Base-by-base conservation (phyloP, 2,797 vertebrate species). In the Lophius americanus region DNA sequence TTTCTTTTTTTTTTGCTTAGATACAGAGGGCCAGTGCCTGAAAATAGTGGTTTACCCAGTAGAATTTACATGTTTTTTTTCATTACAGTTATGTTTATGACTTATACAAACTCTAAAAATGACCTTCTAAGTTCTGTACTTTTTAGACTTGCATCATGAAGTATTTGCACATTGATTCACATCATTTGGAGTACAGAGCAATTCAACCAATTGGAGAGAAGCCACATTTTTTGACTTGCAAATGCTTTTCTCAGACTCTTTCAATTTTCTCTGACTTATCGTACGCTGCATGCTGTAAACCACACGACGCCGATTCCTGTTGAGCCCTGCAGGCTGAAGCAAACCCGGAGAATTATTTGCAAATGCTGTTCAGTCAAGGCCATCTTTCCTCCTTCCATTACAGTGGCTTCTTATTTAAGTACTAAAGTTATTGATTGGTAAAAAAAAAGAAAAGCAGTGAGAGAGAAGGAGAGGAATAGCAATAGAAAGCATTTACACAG, bases 21-120 rank as follows among this genome's bases (percentile, higher is more conserved):
- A 92, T 90, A 92, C 88, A 93, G 88, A 92, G 86, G 86, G 62
- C 86, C 86, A 90, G 84, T 82, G 80, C 68, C 66, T 89, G 87
- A 92, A 93, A 93, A 92, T 86, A 87, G 86, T 87, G 84, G 85
- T 90, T 89, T 72, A 88, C 83, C 85, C 72, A 63, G 78, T 69
- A 79, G 32, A 88, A 87, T 92, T 75, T 89, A 90, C 88, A 90
- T 68, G 58, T 85, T 74, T 77, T 81, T 81, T 87, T 86, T 92
- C 77, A 86, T 91, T 88, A 89, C 82, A 88, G 75, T 89, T 77
- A 88, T 64, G 79, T 70, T 82, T 83, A 88, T 90, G 85, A 88
- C 90, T 85, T 86, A 90, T 91, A 93, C 86, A 86, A 90, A 88
- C 79, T 81, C 73, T 85, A 78, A 48, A 79, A 76, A 87, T 82